A percentile compares a stretch with the other conserved stretches of the same genome.
Conservation (phyloP, 2,888 invertebrate species). For the Rutpela maculata region DNA sequence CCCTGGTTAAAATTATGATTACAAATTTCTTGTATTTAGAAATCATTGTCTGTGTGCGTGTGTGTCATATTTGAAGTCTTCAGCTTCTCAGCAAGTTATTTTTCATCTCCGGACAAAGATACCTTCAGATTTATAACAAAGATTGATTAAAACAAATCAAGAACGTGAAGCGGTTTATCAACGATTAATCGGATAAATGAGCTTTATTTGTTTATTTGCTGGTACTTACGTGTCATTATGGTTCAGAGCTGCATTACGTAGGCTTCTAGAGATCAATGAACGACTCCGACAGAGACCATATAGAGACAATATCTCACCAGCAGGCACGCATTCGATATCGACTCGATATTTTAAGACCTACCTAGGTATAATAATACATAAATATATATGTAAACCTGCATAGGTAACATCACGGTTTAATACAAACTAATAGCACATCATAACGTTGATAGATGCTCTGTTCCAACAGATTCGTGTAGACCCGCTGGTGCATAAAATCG, state of each 20-base stretch:
- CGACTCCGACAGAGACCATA: conserved; percentile 21
- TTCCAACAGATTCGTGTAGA: neutral
- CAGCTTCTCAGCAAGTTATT: too few relatives aligned
- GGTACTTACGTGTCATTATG: conserved; percentile 21
- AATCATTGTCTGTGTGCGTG: too few relatives aligned
- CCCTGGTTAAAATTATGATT: too few relatives aligned
- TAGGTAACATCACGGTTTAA: conserved; percentile 29
- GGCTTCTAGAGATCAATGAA: conserved; percentile 22
- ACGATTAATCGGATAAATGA: neutral
- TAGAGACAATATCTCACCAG: conserved; percentile 27
- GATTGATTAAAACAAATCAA: neutral
- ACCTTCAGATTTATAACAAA: too few relatives aligned
- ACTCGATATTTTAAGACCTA: conserved; percentile 16
- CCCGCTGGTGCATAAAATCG: neutral
- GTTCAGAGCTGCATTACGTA: conserved; percentile 7
- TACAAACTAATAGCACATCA: conserved; percentile 24
- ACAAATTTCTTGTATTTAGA: too few relatives aligned
- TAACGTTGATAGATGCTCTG: conserved; percentile 26
- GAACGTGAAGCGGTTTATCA: neutral
- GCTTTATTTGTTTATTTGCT: conserved; percentile 2
- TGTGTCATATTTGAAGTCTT: too few relatives aligned
- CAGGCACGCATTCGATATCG: conserved; percentile 9
- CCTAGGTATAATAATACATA: conserved; percentile 13
- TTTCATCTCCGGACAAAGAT: too few relatives aligned
- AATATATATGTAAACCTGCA: conserved; percentile 15